phyloP scores from a whole-genome alignment of 2,797 vertebrate species.

The Melanotaenia maccullochi region DNA sequence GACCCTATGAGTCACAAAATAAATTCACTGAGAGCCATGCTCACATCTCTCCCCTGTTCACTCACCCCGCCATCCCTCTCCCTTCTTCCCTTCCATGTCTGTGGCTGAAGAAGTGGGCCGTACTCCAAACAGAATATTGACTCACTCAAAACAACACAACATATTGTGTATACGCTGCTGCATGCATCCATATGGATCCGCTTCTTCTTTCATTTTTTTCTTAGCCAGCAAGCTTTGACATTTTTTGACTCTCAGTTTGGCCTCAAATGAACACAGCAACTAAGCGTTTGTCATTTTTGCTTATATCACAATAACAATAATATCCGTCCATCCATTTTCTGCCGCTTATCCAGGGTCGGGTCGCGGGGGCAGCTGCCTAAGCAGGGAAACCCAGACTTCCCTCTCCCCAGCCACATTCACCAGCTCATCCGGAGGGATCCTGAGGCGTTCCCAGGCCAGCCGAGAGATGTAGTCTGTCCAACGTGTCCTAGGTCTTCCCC shows the following conservation, averaged over 20 bases:
- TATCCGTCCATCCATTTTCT: background rate
- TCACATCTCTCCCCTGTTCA: constrained; percentile 50
- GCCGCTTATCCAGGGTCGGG: no score
- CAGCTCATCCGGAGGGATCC: no score
- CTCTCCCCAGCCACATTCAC: no score
- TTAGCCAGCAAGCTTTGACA: background rate
- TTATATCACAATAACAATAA: background rate
- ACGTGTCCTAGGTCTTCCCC: no score
- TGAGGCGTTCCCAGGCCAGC: no score
- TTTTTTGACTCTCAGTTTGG: background rate
- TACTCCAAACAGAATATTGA: constrained; percentile 49
- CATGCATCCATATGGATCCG: constrained; percentile 28
- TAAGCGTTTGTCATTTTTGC: constrained; percentile 3
- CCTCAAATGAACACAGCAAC: background rate
- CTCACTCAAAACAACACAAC: constrained; percentile 62
- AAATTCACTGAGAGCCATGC: constrained; percentile 56
- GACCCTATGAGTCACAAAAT: constrained; percentile 75
- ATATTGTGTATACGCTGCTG: constrained; percentile 34
- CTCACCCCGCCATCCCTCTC: constrained; percentile 45
- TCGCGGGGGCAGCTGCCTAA: no score
- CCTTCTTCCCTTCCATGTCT: constrained; percentile 43
- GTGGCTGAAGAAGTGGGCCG: constrained; percentile 45
- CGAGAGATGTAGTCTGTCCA: no score
- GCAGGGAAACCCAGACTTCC: no score
- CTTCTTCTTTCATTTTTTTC: constrained; percentile 8